Percentiles rank a stretch among this genome's conserved stretches.
Conservation (phyloP, 2,113 vertebrate species). For the Thryonomys swinderianus region DNA sequence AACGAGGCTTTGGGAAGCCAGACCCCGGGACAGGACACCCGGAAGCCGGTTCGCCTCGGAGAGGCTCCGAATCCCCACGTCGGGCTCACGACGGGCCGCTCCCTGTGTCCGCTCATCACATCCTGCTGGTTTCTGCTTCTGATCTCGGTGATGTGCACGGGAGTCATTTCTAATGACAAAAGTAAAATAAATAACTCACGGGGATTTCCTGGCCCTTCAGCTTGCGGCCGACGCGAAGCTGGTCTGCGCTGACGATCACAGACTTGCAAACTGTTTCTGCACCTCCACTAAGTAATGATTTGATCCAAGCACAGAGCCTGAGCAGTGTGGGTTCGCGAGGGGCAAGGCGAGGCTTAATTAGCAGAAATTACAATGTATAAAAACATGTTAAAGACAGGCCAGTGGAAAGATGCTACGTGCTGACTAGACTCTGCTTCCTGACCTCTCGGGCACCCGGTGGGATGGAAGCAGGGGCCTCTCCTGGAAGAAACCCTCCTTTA, state of each 20-base stretch:
- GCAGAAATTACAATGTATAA: slow-evolving; percentile 61
- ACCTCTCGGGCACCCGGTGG: background rate
- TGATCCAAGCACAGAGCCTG: slow-evolving; percentile 62
- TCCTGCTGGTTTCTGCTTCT: slow-evolving; percentile 70
- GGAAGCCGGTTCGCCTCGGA: slow-evolving; percentile 56
- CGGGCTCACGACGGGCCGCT: slow-evolving; percentile 68
- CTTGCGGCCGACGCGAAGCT: slow-evolving; percentile 35
- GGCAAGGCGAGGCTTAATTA: slow-evolving; percentile 49
- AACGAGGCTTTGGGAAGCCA: slow-evolving; percentile 64
- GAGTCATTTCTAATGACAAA: slow-evolving; percentile 80
- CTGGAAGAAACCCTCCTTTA: background rate
- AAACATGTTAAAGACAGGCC: slow-evolving; percentile 46
- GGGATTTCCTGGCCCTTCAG: slow-evolving; percentile 74
- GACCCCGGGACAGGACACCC: slow-evolving; percentile 66
- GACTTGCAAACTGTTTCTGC: slow-evolving; percentile 74
- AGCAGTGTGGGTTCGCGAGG: slow-evolving; percentile 2
- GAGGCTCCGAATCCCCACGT: slow-evolving; percentile 66
- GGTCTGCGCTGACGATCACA: slow-evolving; percentile 62
- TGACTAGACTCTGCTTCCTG: background rate
- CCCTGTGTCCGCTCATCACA: slow-evolving; percentile 72
- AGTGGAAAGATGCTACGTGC: background rate
- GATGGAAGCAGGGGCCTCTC: background rate
- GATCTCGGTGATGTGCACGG: slow-evolving; percentile 67
- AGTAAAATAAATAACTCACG: slow-evolving; percentile 82
- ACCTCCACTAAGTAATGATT: slow-evolving; percentile 70